Conservation (phyloP, 35 echinoderm and acorn worm genomes). For the Heliocidaris erythrogramma region DNA sequence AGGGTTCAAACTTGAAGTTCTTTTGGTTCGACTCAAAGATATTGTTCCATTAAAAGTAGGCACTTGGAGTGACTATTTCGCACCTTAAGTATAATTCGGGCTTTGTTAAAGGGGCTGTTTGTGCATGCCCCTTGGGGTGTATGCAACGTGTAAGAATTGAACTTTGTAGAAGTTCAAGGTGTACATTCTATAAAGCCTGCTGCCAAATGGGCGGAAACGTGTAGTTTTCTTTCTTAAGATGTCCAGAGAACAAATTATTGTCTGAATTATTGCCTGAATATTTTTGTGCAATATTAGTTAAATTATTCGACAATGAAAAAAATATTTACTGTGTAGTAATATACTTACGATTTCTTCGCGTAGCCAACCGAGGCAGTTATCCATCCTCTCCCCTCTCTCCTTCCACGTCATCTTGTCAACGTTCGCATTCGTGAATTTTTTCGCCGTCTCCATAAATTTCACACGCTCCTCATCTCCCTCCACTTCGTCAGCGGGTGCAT, state of each 20-base stretch:
- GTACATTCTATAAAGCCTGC: no score
- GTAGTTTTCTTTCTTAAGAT: no score
- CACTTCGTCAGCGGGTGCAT: not conserved
- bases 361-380: conserved; percentile 34
- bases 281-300: no score
- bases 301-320: not conserved
- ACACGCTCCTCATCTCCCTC: conserved; percentile 24
- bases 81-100: not conserved
- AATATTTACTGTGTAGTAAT: not conserved
- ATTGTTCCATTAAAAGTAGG: not conserved
- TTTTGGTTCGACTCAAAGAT: not conserved
- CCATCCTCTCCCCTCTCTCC: conserved; percentile 29
- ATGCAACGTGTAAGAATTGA: not conserved
- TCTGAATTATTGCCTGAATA: no score
- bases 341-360: conserved; percentile 40
- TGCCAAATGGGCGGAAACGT: no score
- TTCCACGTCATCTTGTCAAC: conserved; percentile 19
- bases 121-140: no score
- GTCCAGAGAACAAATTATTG: no score
- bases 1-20: not conserved
- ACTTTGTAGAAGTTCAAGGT: not conserved
- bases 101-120: not conserved
- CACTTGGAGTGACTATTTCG: not conserved
- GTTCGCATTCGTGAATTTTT: not conserved
- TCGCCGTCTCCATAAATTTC: conserved; percentile 16